phyloP scores from a whole-genome alignment of 2,797 vertebrate species.

The Aulostomus chinensis region DNA sequence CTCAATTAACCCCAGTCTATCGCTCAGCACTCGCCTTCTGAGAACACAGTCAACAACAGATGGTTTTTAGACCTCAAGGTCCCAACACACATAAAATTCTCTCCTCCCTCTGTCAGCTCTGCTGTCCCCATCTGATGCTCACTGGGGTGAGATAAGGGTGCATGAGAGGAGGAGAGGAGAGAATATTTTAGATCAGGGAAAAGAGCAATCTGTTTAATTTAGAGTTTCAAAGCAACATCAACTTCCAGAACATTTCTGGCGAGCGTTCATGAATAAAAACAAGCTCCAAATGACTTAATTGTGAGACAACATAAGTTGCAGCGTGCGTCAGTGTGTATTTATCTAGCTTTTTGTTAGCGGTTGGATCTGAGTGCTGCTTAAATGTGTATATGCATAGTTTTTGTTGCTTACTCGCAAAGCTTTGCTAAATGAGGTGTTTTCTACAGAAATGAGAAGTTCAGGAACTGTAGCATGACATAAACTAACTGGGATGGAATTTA shows the following conservation, averaged over 20 bases:
- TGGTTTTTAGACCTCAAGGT: conserved; percentile 47
- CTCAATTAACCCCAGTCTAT: conserved; percentile 45
- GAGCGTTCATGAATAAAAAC: conserved; percentile 21
- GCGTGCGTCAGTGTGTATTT: conserved; percentile 19
- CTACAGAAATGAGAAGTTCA: conserved; percentile 32
- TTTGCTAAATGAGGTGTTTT: conserved; percentile 49
- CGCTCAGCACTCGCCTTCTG: conserved; percentile 22
- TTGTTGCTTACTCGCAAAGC: conserved; percentile 52
- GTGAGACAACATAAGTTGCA: conserved; percentile 15
- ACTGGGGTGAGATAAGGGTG: conserved; percentile 23
- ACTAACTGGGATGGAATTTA: conserved; percentile 33
- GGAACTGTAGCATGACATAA: conserved; percentile 28
- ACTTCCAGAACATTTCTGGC: conserved; percentile 18
- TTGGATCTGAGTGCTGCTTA: conserved; percentile 47
- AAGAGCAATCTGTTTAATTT: conserved; percentile 14
- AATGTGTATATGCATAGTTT: conserved; percentile 26
- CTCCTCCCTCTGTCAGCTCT: conserved; percentile 33
- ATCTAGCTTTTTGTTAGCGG: conserved; percentile 27
- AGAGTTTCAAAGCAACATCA: conserved; percentile 25
- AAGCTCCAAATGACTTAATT: conserved; percentile 31
- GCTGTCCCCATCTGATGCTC: conserved; percentile 42
- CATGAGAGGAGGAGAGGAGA: not conserved
- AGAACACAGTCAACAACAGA: conserved; percentile 52
- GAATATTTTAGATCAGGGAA: conserved; percentile 2
- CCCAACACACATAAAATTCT: conserved; percentile 27